Base-by-base conservation (phyloP, 2,888 invertebrate genomes). In the Epinotia brunnichana region DNA sequence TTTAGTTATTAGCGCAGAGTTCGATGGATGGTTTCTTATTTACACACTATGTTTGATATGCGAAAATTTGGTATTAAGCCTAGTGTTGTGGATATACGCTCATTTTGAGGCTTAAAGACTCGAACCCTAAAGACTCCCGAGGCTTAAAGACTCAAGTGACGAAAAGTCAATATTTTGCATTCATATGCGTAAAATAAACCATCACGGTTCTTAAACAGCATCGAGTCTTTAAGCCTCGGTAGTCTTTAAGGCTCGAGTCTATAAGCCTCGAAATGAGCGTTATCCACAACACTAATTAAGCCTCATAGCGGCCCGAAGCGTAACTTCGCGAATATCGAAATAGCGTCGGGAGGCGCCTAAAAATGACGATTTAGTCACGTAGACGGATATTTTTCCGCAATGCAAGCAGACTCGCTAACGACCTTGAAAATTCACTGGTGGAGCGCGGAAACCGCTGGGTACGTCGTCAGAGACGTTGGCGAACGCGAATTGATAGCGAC, bases 401-500 rank as follows among this genome's bases (percentile, higher is more conserved):
- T 82, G 83, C 83, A 85, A 82, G 82, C 84, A 83, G 85, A 85
- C 81, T 84, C 82, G 81, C 77, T 76, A 80, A 76, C 83, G 89
- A 82, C 90, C 90, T 90, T 91, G 90, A 86, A 83, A 79, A 83
- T 81, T 69, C 67, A 41, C 48, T 59, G 70, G 57, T 63, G 59
- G 76, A 60, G 69, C 74, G 74, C 70, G 73, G 68, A 72, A 77
- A 77, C 73, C 73, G 76, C 77, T 77, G 76, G 77, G 76, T 76
- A 76, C 84, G 81, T 81, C 85, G 84, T 83, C 85, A 83, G 83
- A 85, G 88, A 86, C 85, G 87, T 88, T 87, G 86, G 88, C 87
- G 83, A 86, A 85, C 86, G 88, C 85, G 86, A 88, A 88, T 90
- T 89, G 89, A 90, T 90, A 90, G 87, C 86, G 84, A 85, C 82